Conservation (phyloP, 1,140 invertebrate species). For the Cotesia chilonis region DNA sequence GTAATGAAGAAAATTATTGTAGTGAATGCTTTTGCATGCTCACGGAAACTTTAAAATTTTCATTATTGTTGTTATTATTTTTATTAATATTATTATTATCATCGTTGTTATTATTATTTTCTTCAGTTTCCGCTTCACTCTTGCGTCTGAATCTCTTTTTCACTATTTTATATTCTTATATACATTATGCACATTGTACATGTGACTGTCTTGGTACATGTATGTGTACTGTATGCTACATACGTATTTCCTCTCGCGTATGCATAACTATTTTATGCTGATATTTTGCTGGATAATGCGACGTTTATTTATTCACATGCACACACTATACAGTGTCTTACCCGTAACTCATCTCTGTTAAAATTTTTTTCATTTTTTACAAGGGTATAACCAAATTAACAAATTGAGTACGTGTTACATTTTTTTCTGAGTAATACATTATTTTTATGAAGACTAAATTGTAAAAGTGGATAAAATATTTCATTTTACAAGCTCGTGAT, state of each 20-base stretch:
- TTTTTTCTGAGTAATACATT: not conserved
- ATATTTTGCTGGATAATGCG: conserved; percentile 14
- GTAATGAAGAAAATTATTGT: conserved; percentile 19
- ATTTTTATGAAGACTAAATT: too few relatives aligned
- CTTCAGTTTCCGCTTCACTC: conserved; percentile 16
- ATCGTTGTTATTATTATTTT: conserved; percentile 13
- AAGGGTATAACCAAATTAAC: conserved; percentile 28
- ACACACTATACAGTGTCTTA: conserved; percentile 4
- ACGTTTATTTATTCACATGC: conserved; percentile 13
- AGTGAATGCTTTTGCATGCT: conserved; percentile 15
- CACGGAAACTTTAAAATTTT: conserved; percentile 12
- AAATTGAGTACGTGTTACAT: conserved; percentile 23
- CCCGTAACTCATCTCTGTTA: conserved; percentile 15
- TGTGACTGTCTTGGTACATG: too few relatives aligned
- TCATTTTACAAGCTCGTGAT: not conserved
- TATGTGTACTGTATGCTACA: not conserved
- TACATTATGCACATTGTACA: conserved; percentile 1
- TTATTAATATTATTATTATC: conserved; percentile 13
- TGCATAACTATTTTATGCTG: conserved; percentile 2
- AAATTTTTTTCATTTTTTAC: conserved; percentile 1
- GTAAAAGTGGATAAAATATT: conserved; percentile 21
- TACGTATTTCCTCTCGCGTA: not conserved
- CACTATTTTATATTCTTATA: conserved; percentile 1
- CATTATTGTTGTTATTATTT: not conserved
- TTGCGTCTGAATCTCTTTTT: not conserved